phyloP scores from a whole-genome alignment of 2,113 vertebrate species.

The Apistogramma diplotaenia region DNA sequence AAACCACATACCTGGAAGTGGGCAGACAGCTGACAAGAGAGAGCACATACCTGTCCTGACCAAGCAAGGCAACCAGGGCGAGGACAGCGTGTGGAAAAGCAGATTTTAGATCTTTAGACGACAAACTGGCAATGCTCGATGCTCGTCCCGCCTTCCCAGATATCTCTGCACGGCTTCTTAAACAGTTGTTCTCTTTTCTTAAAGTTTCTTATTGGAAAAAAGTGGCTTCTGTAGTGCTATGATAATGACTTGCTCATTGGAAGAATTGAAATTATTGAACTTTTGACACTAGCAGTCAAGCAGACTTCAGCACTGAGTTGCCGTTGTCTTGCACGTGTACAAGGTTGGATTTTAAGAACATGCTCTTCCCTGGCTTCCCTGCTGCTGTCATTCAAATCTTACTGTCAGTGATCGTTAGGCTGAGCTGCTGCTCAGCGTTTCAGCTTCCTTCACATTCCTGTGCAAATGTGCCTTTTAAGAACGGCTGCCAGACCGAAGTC shows the following conservation, averaged over 20 bases:
- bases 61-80: background rate
- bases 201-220: background rate
- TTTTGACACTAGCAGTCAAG: conserved; percentile 20
- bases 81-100: background rate
- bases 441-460: conserved; percentile 7
- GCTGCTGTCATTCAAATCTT: conserved; percentile 18
- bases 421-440: conserved; percentile 6
- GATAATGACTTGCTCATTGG: conserved; percentile 7
- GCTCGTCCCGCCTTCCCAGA: background rate
- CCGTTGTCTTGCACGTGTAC: conserved; percentile 12
- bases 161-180: background rate
- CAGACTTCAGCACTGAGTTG: background rate
- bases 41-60: background rate
- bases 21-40: conserved; percentile 36
- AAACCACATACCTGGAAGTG: conserved; percentile 46
- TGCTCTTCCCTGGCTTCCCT: background rate
- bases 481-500: conserved; percentile 34
- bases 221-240: background rate
- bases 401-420: conserved; percentile 3
- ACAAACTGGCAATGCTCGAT: background rate
- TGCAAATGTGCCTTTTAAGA: background rate
- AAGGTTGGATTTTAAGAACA: conserved; percentile 6
- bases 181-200: background rate
- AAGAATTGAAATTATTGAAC: conserved; percentile 2
- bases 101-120: background rate